A percentile compares a stretch with the other conserved stretches of the same genome.
phyloP scores from a whole-genome alignment of 2,888 invertebrate genomes.

The Drosophila vallismaia region DNA sequence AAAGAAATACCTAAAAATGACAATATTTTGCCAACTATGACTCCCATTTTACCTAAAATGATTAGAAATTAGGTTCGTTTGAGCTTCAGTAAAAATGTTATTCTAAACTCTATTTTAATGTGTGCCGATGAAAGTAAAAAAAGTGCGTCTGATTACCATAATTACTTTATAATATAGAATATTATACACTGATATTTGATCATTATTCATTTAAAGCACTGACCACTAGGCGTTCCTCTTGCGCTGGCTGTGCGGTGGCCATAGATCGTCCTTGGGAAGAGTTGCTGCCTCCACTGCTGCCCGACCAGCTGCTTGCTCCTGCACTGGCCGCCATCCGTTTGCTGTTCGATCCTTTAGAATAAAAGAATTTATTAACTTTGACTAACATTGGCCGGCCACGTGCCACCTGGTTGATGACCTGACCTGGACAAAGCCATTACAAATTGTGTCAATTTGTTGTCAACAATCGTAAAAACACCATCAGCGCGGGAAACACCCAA shows the following conservation, averaged over 20 bases:
- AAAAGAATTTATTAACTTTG: neutral
- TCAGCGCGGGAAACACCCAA: slow-evolving; percentile 55
- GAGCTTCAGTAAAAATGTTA: too few relatives aligned
- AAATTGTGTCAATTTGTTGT: slow-evolving; percentile 79
- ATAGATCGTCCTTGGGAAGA: slow-evolving; percentile 78
- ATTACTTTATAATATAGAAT: neutral
- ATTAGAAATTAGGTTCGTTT: neutral
- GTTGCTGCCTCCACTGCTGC: slow-evolving; percentile 80
- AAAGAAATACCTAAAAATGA: neutral
- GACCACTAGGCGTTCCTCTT: slow-evolving; percentile 83
- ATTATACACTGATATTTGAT: neutral
- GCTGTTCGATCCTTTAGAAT: slow-evolving; percentile 2
- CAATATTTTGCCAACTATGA: neutral
- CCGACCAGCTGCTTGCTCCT: slow-evolving; percentile 80
- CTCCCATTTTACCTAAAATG: neutral
- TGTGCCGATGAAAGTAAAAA: too few relatives aligned
- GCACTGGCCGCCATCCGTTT: slow-evolving; percentile 65
- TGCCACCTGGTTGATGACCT: slow-evolving; percentile 57
- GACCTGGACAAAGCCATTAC: slow-evolving; percentile 53
- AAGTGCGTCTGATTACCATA: too few relatives aligned
- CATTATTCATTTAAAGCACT: slow-evolving; percentile 27
- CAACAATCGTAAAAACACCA: slow-evolving; percentile 74
- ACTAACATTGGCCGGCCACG: slow-evolving; percentile 55
- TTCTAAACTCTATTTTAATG: too few relatives aligned
- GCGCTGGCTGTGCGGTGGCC: slow-evolving; percentile 67